A percentile compares a stretch with the other conserved stretches of the same genome.
Evolutionary conservation across 2,113 vertebrate species (phyloP).

Genomic region (Pristiophorus japonicus): DNA sequence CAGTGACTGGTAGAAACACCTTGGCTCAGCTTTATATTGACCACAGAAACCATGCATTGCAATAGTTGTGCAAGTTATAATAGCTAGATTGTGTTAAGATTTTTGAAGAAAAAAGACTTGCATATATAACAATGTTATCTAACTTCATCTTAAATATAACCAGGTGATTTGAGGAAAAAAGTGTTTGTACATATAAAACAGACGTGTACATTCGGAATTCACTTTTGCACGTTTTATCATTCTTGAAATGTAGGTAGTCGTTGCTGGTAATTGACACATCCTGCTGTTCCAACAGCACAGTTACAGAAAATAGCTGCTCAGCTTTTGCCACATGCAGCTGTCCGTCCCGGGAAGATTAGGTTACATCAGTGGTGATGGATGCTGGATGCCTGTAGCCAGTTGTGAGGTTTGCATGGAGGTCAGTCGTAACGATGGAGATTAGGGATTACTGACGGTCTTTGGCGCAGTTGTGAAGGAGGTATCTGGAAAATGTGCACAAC

Average conservation of each 20-base stretch:
- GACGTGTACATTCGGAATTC: too few relatives aligned
- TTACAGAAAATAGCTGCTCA: slow-evolving; percentile 52
- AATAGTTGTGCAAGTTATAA: not conserved
- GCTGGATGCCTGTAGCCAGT: slow-evolving; percentile 77
- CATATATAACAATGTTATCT: not conserved
- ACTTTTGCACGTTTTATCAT: not conserved
- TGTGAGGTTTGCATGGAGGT: slow-evolving; percentile 69
- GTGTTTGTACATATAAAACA: not conserved
- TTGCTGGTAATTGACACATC: slow-evolving; percentile 29
- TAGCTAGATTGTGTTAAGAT: not conserved
- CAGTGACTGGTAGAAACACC: slow-evolving; percentile 49
- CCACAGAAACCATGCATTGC: not conserved
- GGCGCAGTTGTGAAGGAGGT: not conserved
- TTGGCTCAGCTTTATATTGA: slow-evolving; percentile 42
- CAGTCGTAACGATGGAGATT: slow-evolving; percentile 61
- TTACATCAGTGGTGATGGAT: slow-evolving; percentile 80
- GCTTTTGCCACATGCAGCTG: slow-evolving; percentile 68
- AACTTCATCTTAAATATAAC: not conserved
- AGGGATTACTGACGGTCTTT: slow-evolving; percentile 61
- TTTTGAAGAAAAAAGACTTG: not conserved
- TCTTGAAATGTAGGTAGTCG: slow-evolving; percentile 6
- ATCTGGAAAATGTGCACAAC: not conserved
- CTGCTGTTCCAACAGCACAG: slow-evolving; percentile 39
- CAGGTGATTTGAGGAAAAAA: not conserved
- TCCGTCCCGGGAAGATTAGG: slow-evolving; percentile 72